These are phyloP conservation scores for Sciaenops ocellatus DNA, from an alignment of 2,797 vertebrate species.

Conservation along the genomic window DNA sequence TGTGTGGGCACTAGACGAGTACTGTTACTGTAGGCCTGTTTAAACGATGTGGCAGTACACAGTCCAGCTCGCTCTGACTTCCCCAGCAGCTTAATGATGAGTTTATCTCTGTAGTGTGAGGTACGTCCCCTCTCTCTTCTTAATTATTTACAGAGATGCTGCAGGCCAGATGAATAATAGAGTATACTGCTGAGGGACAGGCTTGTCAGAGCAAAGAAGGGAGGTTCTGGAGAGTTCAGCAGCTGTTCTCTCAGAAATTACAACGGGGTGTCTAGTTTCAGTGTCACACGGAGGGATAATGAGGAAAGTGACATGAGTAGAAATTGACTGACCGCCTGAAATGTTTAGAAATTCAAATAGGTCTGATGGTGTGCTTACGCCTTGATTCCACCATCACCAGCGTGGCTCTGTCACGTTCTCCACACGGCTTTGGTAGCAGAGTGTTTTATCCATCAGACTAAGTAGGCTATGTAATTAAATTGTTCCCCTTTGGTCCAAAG, in stretches of 20 bases:
- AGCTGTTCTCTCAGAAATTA: conserved; percentile 13
- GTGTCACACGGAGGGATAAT: neutral
- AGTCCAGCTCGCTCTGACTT: neutral
- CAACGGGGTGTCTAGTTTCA: conserved; percentile 17
- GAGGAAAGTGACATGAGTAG: neutral
- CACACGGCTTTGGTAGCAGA: too few species aligned
- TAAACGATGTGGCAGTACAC: neutral
- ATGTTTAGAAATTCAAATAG: neutral
- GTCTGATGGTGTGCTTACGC: neutral
- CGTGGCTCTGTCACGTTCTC: too few species aligned
- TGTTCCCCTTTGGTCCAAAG: too few species aligned
- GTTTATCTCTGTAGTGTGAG: conserved; percentile 2
- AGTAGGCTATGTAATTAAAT: too few species aligned
- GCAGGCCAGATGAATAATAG: conserved; percentile 56
- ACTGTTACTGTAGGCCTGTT: conserved; percentile 1
- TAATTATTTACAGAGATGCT: conserved; percentile 67
- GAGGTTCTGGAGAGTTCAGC: conserved; percentile 23
- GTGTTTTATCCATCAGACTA: too few species aligned
- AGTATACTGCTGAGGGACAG: conserved; percentile 21
- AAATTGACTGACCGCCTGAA: neutral
- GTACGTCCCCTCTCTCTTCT: conserved; percentile 13
- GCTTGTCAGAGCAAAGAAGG: conserved; percentile 15
- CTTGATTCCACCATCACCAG: too few species aligned
- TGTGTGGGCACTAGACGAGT: neutral
- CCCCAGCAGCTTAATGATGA: neutral